phyloP scores from a whole-genome alignment of 2,113 vertebrate genomes.

The Notechis scutatus region DNA sequence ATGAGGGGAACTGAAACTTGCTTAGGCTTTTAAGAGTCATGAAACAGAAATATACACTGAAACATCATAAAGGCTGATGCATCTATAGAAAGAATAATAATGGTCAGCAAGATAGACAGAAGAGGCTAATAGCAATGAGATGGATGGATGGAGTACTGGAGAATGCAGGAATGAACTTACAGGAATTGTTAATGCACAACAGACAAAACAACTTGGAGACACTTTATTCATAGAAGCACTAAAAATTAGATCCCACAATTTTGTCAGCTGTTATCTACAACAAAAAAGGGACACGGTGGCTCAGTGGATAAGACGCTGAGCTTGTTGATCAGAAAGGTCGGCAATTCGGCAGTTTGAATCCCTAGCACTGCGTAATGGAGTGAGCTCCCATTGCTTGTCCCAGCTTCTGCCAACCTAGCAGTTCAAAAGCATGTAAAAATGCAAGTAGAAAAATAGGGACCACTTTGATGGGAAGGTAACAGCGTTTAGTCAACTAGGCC shows the following conservation, averaged over 20 bases:
- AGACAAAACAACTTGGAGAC: background rate
- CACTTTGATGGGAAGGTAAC: too few relatives aligned
- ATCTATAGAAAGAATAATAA: background rate
- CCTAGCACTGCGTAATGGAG: too few relatives aligned
- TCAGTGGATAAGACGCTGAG: too few relatives aligned
- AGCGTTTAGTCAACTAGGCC: too few relatives aligned
- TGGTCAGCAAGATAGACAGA: background rate
- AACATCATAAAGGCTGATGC: background rate
- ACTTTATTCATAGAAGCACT: background rate
- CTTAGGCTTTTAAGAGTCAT: background rate
- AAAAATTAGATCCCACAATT: background rate
- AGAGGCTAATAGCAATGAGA: background rate
- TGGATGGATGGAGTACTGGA: background rate
- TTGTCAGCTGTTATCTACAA: background rate
- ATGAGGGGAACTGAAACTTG: background rate
- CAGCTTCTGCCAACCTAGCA: too few relatives aligned
- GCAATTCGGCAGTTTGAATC: too few relatives aligned
- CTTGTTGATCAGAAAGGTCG: too few relatives aligned
- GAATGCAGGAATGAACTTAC: background rate
- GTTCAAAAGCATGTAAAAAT: too few relatives aligned
- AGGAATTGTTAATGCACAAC: background rate
- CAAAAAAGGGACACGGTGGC: background rate
- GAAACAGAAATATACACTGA: background rate
- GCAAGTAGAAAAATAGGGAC: too few relatives aligned
- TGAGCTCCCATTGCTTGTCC: too few relatives aligned